A percentile compares a stretch with the other conserved stretches of the same genome.
These are phyloP conservation scores for Pollicipes pollicipes DNA, from an alignment of 1,140 invertebrate species.

Conservation along the genomic window DNA sequence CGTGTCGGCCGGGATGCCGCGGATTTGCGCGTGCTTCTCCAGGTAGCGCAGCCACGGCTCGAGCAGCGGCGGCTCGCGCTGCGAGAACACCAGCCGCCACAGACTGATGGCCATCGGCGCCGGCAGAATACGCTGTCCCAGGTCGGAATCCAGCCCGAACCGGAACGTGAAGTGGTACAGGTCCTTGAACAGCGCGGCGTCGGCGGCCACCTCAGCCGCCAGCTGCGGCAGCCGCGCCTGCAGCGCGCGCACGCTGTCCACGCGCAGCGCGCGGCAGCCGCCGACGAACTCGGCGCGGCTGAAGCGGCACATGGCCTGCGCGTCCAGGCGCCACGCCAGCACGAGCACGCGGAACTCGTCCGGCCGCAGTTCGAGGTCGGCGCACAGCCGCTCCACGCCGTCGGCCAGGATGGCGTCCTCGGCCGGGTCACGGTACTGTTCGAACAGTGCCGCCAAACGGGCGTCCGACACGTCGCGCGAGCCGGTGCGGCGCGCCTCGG, in stretches of 20 bases:
- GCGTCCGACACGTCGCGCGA: constrained; percentile 47
- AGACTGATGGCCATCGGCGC: constrained; percentile 76
- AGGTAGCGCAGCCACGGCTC: constrained; percentile 71
- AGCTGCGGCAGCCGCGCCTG: constrained; percentile 64
- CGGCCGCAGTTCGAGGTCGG: constrained; percentile 73
- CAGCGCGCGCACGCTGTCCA: constrained; percentile 39
- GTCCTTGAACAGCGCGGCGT: constrained; percentile 74
- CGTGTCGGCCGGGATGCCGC: constrained; percentile 81
- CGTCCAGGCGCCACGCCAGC: constrained; percentile 84
- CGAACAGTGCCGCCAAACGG: constrained; percentile 61
- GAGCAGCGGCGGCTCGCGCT: constrained; percentile 64
- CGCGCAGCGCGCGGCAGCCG: constrained; percentile 34
- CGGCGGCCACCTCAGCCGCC: constrained; percentile 49
- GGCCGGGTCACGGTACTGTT: constrained; percentile 64
- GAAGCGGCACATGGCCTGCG: constrained; percentile 88
- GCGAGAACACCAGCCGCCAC: constrained; percentile 82
- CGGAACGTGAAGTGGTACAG: constrained; percentile 53
- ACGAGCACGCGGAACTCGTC: constrained; percentile 60
- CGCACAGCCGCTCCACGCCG: constrained; percentile 75
- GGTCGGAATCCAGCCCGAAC: constrained; percentile 69
- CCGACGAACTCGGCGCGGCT: constrained; percentile 63
- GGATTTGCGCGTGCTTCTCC: constrained; percentile 57
- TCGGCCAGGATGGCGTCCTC: constrained; percentile 77
- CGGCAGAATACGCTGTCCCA: constrained; percentile 76
- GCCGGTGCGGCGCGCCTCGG: constrained; percentile 32